phyloP scores from a whole-genome alignment of 2,888 invertebrate genomes.

The Anarsia innoxiella region DNA sequence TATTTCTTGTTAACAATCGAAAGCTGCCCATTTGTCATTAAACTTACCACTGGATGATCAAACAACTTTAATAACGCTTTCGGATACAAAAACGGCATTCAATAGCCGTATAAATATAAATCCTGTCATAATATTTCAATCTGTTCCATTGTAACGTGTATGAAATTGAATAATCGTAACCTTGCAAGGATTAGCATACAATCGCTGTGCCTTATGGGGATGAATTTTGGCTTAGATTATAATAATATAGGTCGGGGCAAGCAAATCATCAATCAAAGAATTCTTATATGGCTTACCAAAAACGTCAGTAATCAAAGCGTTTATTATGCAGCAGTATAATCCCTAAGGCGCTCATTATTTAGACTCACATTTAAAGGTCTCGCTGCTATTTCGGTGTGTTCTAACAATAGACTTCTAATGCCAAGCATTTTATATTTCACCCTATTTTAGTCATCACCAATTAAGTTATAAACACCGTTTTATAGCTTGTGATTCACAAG shows the following conservation, averaged over 20 bases:
- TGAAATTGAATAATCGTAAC: constrained; percentile 18
- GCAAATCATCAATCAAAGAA: no score
- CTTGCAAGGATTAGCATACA: constrained; percentile 33
- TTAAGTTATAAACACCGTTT: background rate
- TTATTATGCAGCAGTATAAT: no score
- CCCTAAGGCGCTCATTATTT: background rate
- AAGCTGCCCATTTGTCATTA: constrained; percentile 6
- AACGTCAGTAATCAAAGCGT: no score
- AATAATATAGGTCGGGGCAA: constrained; percentile 1
- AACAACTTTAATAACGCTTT: background rate
- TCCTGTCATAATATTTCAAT: constrained; percentile 16
- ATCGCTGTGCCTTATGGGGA: constrained; percentile 23
- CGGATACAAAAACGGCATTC: background rate
- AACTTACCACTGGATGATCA: constrained; percentile 1
- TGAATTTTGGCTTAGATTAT: constrained; percentile 20
- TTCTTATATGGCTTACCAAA: no score
- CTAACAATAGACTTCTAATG: background rate
- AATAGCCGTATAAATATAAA: background rate
- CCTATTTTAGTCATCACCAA: background rate
- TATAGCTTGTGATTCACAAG: background rate
- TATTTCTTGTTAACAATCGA: constrained; percentile 8
- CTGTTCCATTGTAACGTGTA: constrained; percentile 13
- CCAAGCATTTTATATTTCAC: background rate
- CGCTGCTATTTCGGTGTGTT: constrained; percentile 23
- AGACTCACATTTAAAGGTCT: constrained; percentile 29